phyloP scores from a whole-genome alignment of 1,140 invertebrate genomes.

The Heterodera carotae region DNA sequence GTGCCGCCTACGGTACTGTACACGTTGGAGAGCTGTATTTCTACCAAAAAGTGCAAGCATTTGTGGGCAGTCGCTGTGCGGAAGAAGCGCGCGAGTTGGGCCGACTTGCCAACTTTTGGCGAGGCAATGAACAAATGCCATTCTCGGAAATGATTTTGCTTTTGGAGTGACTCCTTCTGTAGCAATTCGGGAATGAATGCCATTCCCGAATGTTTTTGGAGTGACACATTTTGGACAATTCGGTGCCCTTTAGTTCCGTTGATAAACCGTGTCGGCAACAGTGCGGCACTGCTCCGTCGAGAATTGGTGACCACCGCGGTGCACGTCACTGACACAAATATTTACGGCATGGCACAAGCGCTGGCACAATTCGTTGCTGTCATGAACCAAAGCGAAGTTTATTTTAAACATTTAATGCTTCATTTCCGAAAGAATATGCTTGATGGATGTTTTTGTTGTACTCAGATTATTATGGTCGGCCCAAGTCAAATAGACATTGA shows the following conservation, averaged over 20 bases:
- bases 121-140: neutral
- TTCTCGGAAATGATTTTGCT: neutral
- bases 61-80: constrained; percentile 45
- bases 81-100: constrained; percentile 47
- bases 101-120: constrained; percentile 52
- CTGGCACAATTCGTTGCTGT: constrained; percentile 39
- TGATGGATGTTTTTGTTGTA: neutral
- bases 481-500: constrained; percentile 23
- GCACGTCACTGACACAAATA: constrained; percentile 42
- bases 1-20: neutral
- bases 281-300: constrained; percentile 32
- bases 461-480: constrained; percentile 33
- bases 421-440: too few species aligned
- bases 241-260: constrained; percentile 42
- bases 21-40: constrained; percentile 39
- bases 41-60: constrained; percentile 41
- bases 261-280: constrained; percentile 42
- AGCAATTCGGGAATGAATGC: too few species aligned
- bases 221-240: too few species aligned
- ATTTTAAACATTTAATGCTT: neutral
- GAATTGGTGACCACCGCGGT: constrained; percentile 44
- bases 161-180: too few species aligned
- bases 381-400: constrained; percentile 38
- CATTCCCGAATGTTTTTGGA: too few species aligned
- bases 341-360: constrained; percentile 33